Percentiles rank a stretch among this genome's conserved stretches.
Conservation (phyloP, 1,140 invertebrate species). For the Triops longicaudatus region DNA sequence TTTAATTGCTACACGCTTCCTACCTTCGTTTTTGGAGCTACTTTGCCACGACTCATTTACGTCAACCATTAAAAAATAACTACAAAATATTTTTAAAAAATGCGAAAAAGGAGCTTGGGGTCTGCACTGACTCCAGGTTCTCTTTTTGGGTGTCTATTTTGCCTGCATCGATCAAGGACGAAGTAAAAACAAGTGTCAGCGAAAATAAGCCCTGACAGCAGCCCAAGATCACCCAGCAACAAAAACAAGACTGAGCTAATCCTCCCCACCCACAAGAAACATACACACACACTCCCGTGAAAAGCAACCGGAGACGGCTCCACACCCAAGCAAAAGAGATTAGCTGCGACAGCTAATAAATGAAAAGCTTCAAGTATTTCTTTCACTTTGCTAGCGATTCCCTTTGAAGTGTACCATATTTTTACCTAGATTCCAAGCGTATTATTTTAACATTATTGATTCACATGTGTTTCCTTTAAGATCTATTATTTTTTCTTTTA, state of each 20-base stretch:
- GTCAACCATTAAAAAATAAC: too few relatives aligned
- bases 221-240: background rate
- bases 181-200: background rate
- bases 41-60: background rate
- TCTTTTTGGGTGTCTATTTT: background rate
- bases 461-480: too few relatives aligned
- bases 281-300: background rate
- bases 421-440: background rate
- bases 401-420: background rate
- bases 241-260: slow-evolving; percentile 8
- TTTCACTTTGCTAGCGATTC: background rate
- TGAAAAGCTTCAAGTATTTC: background rate
- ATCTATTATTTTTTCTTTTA: too few relatives aligned
- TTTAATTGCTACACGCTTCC: background rate
- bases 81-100: too few relatives aligned
- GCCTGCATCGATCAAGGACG: background rate
- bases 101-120: background rate
- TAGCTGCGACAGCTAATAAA: slow-evolving; percentile 9
- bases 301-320: background rate
- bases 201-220: background rate
- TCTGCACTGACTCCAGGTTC: background rate
- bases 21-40: background rate
- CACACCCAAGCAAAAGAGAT: background rate
- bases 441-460: too few relatives aligned
- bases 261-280: background rate